phyloP scores from a whole-genome alignment of 2,113 vertebrate genomes.

The Cyanoliseus patagonus region DNA sequence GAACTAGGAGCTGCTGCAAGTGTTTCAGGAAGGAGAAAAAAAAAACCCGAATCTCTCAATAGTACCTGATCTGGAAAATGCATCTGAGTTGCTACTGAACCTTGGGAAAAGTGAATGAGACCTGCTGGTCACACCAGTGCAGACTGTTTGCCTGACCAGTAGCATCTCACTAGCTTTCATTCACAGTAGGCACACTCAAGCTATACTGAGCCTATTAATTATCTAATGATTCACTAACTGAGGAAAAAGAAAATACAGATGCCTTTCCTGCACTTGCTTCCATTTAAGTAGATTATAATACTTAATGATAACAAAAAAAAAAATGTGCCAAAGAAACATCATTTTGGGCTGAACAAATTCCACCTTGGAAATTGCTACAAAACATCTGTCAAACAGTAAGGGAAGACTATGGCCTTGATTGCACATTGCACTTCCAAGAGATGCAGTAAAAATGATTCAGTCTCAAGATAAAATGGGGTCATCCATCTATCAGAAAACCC shows the following conservation, averaged over 20 bases:
- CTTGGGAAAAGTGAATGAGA: neutral
- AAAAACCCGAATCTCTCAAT: neutral
- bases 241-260: neutral
- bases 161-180: neutral
- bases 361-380: neutral
- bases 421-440: neutral
- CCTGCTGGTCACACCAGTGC: neutral
- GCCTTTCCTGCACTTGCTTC: neutral
- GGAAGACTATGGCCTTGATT: neutral
- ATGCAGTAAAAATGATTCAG: neutral
- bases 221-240: neutral
- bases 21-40: neutral
- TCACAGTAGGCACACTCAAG: neutral
- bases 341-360: neutral
- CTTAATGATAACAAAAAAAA: neutral
- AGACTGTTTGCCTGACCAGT: neutral
- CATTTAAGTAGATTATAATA: neutral
- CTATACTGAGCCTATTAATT: neutral
- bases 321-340: neutral
- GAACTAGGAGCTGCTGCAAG: neutral
- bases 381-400: neutral
- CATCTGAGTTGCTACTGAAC: neutral
- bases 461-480: neutral
- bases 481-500: neutral
- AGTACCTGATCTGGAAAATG: neutral